Percentiles rank a stretch among this genome's conserved stretches.
Evolutionary conservation across 2,888 invertebrate species (phyloP).

Genomic region (Drosophila pseudotakahashii): DNA sequence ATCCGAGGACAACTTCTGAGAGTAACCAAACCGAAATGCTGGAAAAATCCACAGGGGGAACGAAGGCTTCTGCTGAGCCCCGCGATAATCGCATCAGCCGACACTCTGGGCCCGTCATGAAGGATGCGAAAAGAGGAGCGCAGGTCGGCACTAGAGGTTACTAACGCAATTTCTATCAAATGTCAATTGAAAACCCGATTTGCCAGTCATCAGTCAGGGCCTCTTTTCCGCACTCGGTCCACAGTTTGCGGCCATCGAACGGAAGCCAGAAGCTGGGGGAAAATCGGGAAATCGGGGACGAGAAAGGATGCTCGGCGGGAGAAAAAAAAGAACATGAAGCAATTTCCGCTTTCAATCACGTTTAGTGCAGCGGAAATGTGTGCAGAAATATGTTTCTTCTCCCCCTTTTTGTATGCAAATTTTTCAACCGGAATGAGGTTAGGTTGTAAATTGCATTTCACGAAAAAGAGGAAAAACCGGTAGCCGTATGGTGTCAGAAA

Average conservation of each 20-base stretch:
- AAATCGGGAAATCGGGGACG: conserved; percentile 15
- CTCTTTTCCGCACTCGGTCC: conserved; percentile 28
- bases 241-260: conserved; percentile 66
- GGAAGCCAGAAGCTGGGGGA: conserved; percentile 54
- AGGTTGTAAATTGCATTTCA: conserved; percentile 50
- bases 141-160: conserved; percentile 8
- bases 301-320: conserved; percentile 17
- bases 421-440: background rate
- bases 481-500: background rate
- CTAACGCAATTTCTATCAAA: conserved; percentile 70
- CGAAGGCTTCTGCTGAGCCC: conserved; percentile 16
- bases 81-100: conserved; percentile 43
- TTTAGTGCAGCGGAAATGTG: conserved; percentile 68
- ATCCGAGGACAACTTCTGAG: background rate
- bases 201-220: conserved; percentile 55
- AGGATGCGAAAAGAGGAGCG: conserved; percentile 1
- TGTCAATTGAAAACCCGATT: conserved; percentile 73
- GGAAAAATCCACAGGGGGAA: background rate
- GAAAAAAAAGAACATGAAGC: conserved; percentile 48
- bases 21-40: conserved; percentile 3
- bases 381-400: conserved; percentile 35
- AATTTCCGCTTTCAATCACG: conserved; percentile 76
- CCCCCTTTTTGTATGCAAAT: conserved; percentile 1
- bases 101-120: conserved; percentile 42
- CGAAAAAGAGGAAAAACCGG: background rate